phyloP scores from a whole-genome alignment of 23 tunicate species.

The Aplidium turbinatum region DNA sequence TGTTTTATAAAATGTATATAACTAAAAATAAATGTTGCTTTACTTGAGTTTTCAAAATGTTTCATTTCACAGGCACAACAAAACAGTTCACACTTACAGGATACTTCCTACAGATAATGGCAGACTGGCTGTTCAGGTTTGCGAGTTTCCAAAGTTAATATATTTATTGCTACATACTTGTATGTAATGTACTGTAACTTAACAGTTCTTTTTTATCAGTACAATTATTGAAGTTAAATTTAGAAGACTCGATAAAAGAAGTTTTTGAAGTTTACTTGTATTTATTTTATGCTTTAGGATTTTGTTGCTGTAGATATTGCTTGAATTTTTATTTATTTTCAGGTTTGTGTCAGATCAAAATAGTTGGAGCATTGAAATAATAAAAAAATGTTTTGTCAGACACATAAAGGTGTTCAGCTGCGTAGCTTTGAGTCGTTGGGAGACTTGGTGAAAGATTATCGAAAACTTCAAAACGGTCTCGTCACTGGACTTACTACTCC shows the following conservation, averaged over 20 bases:
- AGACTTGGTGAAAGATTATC: constrained; percentile 60
- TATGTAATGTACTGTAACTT: no score
- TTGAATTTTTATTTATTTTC: not conserved
- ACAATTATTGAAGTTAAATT: no score
- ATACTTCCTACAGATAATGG: constrained; percentile 70
- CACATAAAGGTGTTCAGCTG: constrained; percentile 87
- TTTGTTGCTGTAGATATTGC: not conserved
- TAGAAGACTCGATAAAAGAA: no score
- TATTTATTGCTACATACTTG: no score
- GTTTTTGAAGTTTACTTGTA: not conserved
- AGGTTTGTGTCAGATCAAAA: not conserved
- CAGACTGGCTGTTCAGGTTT: constrained; percentile 73
- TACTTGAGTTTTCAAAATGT: not conserved
- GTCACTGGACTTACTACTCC: constrained; percentile 88
- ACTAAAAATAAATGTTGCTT: no score
- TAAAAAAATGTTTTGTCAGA: constrained; percentile 38
- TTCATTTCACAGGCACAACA: constrained; percentile 43
- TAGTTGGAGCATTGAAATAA: not conserved
- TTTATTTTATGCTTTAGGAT: not conserved
- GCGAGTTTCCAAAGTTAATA: no score
- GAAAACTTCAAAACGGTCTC: constrained; percentile 74
- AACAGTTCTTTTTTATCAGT: no score
- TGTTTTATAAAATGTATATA: no score
- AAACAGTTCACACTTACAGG: constrained; percentile 74
- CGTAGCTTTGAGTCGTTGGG: constrained; percentile 51